Conservation (phyloP, 1,140 invertebrate species). For the Drosophila paulistorum region DNA sequence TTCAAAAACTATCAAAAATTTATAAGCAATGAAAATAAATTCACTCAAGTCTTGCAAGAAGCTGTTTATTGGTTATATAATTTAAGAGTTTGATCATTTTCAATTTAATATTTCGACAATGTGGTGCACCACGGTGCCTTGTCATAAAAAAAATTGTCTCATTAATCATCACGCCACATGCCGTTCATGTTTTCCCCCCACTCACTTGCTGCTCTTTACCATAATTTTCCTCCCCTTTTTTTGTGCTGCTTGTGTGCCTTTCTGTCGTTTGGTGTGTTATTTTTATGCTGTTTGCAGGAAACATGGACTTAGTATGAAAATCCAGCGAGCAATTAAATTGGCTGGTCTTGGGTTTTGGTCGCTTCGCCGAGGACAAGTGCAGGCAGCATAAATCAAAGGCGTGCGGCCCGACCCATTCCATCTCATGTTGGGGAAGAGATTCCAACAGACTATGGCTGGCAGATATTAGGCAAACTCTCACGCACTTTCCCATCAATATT, state of each 20-base stretch:
- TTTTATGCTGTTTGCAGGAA: constrained; percentile 65
- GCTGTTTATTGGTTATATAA: neutral
- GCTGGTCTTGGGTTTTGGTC: constrained; percentile 29
- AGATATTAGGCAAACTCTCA: constrained; percentile 51
- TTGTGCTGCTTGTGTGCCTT: constrained; percentile 23
- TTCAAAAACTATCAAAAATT: too few species aligned
- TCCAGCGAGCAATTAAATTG: constrained; percentile 71
- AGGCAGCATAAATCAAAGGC: constrained; percentile 70
- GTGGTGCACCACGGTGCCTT: constrained; percentile 52
- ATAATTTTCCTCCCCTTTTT: constrained; percentile 20
- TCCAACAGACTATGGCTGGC: constrained; percentile 2
- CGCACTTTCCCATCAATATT: constrained; percentile 11
- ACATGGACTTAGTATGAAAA: constrained; percentile 78
- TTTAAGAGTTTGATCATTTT: neutral
- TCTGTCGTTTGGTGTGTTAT: constrained; percentile 36
- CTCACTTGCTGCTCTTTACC: neutral
- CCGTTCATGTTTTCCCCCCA: constrained; percentile 9
- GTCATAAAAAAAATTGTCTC: constrained; percentile 74
- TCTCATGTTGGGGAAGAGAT: neutral
- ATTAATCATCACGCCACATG: constrained; percentile 78
- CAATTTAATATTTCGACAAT: constrained; percentile 21
- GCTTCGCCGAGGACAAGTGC: constrained; percentile 53
- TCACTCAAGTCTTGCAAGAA: neutral
- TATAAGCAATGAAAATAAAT: too few species aligned
- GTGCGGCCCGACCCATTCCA: constrained; percentile 13